phyloP scores from a whole-genome alignment of 2,113 vertebrate species.

The Caretta caretta region DNA sequence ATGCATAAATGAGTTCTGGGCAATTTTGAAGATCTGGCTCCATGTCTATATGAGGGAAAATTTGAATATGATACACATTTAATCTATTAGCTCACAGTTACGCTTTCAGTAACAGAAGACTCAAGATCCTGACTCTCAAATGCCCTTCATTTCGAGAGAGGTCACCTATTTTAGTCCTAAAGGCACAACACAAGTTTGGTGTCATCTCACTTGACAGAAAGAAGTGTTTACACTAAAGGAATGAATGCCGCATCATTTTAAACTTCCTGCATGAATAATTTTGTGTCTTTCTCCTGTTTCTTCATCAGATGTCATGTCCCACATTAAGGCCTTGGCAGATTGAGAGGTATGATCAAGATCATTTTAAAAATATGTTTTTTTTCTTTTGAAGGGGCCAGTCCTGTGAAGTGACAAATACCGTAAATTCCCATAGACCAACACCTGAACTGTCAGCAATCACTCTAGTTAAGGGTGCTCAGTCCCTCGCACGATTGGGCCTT shows the following conservation, averaged over 20 bases:
- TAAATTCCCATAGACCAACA: neutral
- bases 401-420: neutral
- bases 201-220: neutral
- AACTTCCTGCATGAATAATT: constrained; percentile 37
- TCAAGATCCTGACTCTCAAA: neutral
- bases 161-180: neutral
- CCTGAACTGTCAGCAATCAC: rapidly evolving
- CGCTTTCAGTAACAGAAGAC: neutral
- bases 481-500: rapidly evolving
- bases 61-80: neutral
- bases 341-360: neutral
- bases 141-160: neutral
- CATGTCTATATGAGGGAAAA: neutral
- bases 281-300: constrained; percentile 36
- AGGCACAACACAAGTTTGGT: neutral
- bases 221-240: constrained; percentile 26
- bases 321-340: neutral
- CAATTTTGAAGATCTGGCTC: neutral
- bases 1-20: neutral
- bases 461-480: neutral
- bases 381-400: neutral
- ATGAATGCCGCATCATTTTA: neutral
- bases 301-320: neutral
- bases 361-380: neutral
- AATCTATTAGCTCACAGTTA: neutral